A percentile compares a stretch with the other conserved stretches of the same genome.
Conservation (phyloP, 2,797 vertebrate genomes). For the Acropternis orthonyx region DNA sequence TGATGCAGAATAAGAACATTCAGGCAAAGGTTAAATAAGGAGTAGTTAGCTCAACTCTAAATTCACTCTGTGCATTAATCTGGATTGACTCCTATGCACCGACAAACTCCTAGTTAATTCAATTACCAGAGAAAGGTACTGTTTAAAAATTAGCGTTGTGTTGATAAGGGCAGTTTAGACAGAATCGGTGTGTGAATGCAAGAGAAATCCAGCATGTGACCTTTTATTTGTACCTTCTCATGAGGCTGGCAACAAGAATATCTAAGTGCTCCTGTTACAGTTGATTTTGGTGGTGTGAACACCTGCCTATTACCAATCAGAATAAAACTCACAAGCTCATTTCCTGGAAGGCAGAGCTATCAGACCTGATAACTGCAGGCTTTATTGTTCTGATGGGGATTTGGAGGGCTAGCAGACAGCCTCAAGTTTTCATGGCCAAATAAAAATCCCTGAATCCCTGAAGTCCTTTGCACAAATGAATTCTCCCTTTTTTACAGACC, state of each 20-base stretch:
- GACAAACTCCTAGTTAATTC: background rate
- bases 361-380: background rate
- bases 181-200: background rate
- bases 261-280: background rate
- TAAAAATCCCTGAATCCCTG: background rate
- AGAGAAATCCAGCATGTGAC: slow-evolving; percentile 3
- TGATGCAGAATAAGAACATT: background rate
- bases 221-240: background rate
- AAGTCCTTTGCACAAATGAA: slow-evolving; percentile 15
- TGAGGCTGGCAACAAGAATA: background rate
- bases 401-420: background rate
- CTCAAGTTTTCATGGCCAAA: background rate
- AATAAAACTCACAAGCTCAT: slow-evolving; percentile 32
- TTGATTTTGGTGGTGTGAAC: slow-evolving; percentile 11
- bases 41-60: background rate
- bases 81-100: background rate
- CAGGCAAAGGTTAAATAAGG: background rate
- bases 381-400: slow-evolving; percentile 38
- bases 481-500: slow-evolving; percentile 1
- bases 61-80: background rate
- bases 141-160: background rate
- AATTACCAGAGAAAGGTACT: background rate
- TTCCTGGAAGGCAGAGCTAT: slow-evolving; percentile 39
- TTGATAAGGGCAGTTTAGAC: background rate
- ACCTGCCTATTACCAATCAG: slow-evolving; percentile 24